Percentiles rank a stretch among this genome's conserved stretches.
These are phyloP conservation scores for Machimus rusticus DNA, from an alignment of 2,888 invertebrate species.

Conservation along the genomic window DNA sequence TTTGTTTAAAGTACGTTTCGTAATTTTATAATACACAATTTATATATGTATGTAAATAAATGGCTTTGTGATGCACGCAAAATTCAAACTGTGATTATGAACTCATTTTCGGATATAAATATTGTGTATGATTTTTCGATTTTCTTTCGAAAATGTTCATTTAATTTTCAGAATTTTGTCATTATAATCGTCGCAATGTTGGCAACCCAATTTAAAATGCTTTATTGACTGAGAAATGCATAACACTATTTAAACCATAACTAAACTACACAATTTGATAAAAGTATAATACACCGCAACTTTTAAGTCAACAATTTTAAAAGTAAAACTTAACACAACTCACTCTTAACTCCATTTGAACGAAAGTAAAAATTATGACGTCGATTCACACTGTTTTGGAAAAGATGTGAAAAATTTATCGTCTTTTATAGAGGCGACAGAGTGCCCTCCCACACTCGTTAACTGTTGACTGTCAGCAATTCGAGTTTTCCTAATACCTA, in stretches of 20 bases:
- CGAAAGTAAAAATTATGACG: neutral
- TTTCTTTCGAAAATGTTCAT: neutral
- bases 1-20: neutral
- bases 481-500: neutral
- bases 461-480: neutral
- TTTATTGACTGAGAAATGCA: neutral
- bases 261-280: neutral
- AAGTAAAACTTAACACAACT: neutral
- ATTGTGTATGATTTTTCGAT: neutral
- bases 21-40: too few relatives aligned
- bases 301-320: neutral
- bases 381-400: neutral
- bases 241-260: neutral
- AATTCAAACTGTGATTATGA: neutral
- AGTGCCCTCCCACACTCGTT: neutral
- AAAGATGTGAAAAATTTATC: neutral
- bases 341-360: constrained; percentile 1
- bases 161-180: neutral
- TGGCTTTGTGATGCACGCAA: neutral
- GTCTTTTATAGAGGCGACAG: neutral
- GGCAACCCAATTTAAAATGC: neutral
- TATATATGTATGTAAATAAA: too few relatives aligned
- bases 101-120: too few relatives aligned
- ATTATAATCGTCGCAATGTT: neutral
- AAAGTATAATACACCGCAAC: neutral